Evolutionary conservation across 2,113 vertebrate species (phyloP).

Genomic region (Hippopotamus amphibius): DNA sequence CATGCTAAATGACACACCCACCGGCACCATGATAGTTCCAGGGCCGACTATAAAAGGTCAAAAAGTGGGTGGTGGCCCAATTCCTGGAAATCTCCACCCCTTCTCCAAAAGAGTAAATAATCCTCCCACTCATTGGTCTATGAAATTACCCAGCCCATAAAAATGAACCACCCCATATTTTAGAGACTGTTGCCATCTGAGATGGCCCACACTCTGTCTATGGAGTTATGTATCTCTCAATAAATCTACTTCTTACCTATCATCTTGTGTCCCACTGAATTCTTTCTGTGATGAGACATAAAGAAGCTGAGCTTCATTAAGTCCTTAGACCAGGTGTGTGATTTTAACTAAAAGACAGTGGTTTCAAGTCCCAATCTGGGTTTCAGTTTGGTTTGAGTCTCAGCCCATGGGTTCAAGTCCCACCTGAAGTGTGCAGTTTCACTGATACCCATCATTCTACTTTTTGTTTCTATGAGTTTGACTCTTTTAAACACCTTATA

Average conservation of each 20-base stretch:
- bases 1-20: background rate
- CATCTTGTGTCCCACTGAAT: background rate
- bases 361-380: background rate
- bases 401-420: fast-evolving
- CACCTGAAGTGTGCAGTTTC: background rate
- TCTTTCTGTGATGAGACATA: background rate
- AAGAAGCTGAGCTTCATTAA: background rate
- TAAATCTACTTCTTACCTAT: background rate
- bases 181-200: background rate
- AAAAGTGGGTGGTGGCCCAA: background rate
- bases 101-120: background rate
- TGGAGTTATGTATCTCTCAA: background rate
- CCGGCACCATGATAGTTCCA: background rate
- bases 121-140: background rate
- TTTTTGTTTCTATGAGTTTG: background rate
- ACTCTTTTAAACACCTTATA: background rate
- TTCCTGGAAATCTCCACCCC: background rate
- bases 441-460: background rate
- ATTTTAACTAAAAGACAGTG: background rate
- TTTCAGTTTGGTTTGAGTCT: background rate
- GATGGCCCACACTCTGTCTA: background rate
- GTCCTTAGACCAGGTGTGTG: background rate
- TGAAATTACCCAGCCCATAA: background rate
- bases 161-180: background rate
- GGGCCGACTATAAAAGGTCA: background rate